These are phyloP conservation scores for Aphis gossypii DNA, from an alignment of 1,140 invertebrate species.

Conservation along the genomic window DNA sequence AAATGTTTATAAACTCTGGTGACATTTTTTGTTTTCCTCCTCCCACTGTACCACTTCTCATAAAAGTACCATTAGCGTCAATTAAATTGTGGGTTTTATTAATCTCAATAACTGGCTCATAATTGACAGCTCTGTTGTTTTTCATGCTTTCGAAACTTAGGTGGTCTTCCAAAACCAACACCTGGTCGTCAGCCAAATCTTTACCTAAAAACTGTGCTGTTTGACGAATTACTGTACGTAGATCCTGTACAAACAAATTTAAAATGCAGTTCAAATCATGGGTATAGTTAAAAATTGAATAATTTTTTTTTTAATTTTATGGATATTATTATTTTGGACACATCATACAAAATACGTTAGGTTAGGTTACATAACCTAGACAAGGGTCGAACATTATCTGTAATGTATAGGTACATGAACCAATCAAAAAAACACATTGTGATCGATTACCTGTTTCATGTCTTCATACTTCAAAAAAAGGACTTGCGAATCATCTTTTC, in stretches of 20 bases:
- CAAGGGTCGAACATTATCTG: no score
- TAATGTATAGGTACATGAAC: background rate
- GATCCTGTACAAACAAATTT: constrained; percentile 65
- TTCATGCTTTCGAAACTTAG: constrained; percentile 75
- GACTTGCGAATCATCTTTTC: constrained; percentile 75
- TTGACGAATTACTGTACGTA: constrained; percentile 70
- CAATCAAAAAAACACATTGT: background rate
- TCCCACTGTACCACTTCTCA: constrained; percentile 82
- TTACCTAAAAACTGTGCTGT: constrained; percentile 79
- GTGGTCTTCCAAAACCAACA: constrained; percentile 75
- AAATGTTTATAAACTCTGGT: constrained; percentile 72
- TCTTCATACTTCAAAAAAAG: constrained; percentile 87
- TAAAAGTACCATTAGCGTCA: constrained; percentile 72
- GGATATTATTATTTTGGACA: background rate
- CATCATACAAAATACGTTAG: background rate
- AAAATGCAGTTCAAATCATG: background rate
- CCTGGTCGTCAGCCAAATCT: constrained; percentile 70
- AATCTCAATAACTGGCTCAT: constrained; percentile 63
- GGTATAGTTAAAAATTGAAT: background rate
- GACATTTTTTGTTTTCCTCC: constrained; percentile 86
- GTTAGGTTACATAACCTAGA: no score
- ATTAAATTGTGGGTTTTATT: constrained; percentile 66
- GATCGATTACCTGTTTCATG: constrained; percentile 71
- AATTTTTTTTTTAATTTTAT: background rate
- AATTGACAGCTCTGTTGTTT: constrained; percentile 78